A percentile compares a stretch with the other conserved stretches of the same genome.
Conservation (phyloP, 1,140 invertebrate genomes). For the Neotoxoptera formosana region DNA sequence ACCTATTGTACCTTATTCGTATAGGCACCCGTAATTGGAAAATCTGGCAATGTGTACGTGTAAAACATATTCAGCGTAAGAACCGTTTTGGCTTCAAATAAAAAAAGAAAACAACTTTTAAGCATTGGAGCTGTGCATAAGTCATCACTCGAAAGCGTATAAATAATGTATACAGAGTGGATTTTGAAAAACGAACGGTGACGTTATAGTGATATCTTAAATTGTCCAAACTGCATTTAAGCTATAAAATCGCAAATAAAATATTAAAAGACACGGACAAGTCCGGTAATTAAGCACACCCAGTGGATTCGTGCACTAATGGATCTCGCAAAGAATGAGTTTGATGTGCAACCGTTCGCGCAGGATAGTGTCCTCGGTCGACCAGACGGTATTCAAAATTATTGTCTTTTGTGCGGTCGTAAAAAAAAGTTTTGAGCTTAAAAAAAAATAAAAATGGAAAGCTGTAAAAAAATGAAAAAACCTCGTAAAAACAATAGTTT, state of each 20-base stretch:
- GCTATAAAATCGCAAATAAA: neutral
- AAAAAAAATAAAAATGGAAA: conserved; percentile 28
- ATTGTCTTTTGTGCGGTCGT: conserved; percentile 6
- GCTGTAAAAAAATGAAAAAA: conserved; percentile 19
- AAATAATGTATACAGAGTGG: neutral
- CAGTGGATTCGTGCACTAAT: neutral
- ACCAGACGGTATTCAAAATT: conserved; percentile 13
- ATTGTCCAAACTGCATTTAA: neutral
- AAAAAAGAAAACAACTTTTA: neutral
- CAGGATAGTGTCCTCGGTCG: neutral
- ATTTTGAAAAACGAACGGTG: neutral
- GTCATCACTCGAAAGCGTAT: neutral
- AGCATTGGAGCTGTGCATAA: neutral
- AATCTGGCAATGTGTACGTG: neutral
- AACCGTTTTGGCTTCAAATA: neutral
- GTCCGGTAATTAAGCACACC: neutral
- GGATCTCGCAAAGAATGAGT: neutral
- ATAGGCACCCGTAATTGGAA: neutral
- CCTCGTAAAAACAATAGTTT: conserved; percentile 26
- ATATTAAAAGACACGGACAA: neutral
- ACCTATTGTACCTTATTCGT: neutral
- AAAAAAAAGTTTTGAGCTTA: conserved; percentile 10
- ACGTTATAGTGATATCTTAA: neutral
- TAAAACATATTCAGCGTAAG: neutral
- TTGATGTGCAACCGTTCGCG: conserved; percentile 10